A percentile compares a stretch with the other conserved stretches of the same genome.
Evolutionary conservation across 2,113 vertebrate species (phyloP).

Genomic region (Onychostruthus taczanowskii): DNA sequence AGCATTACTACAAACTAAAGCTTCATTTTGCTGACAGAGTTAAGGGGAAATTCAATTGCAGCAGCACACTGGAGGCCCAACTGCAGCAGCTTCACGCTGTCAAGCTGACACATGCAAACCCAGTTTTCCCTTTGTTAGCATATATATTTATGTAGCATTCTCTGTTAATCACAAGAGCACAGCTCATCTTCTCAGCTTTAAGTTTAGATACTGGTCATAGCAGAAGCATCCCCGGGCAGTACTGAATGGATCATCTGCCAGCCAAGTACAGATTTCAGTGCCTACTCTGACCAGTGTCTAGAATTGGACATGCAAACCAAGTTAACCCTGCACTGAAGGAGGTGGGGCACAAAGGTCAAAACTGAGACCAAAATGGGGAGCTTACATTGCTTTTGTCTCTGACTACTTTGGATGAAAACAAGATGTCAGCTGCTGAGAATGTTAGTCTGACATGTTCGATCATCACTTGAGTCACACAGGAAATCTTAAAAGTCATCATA

Average conservation of each 20-base stretch:
- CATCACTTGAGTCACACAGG: not conserved
- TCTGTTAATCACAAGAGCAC: not conserved
- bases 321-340: not conserved
- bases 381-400: not conserved
- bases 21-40: not conserved
- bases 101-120: not conserved
- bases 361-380: not conserved
- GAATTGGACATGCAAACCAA: not conserved
- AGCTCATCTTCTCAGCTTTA: slow-evolving; percentile 13
- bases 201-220: slow-evolving; percentile 2
- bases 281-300: not conserved
- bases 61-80: not conserved
- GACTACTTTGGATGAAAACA: not conserved
- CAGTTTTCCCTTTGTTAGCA: not conserved
- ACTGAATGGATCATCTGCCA: not conserved
- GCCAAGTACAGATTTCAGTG: not conserved
- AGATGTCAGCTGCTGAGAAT: not conserved
- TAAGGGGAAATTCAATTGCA: not conserved
- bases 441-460: not conserved
- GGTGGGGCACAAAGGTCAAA: not conserved
- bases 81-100: not conserved
- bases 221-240: slow-evolving; percentile 10
- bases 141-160: not conserved
- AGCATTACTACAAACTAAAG: not conserved
- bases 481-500: not conserved